A percentile compares a stretch with the other conserved stretches of the same genome.
Conservation (phyloP, 1,140 invertebrate genomes). For the Paralvinella palmiformis region DNA sequence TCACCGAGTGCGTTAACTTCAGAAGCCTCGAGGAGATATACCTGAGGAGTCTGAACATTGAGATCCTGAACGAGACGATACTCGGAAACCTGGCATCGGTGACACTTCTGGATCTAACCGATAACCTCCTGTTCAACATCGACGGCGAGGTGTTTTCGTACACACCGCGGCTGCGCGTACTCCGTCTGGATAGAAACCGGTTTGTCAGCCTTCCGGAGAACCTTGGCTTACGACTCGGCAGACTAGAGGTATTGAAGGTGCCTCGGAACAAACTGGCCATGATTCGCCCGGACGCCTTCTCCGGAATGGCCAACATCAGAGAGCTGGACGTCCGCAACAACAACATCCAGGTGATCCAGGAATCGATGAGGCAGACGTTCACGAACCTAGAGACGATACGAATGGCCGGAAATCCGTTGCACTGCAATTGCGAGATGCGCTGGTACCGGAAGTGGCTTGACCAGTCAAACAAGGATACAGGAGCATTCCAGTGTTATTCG, state of each 20-base stretch:
- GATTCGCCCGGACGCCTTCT: background rate
- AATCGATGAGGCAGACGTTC: background rate
- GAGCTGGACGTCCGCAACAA: background rate
- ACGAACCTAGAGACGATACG: background rate
- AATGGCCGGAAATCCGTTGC: constrained; percentile 5
- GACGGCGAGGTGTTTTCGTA: background rate
- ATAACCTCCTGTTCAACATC: background rate
- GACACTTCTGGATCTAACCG: background rate
- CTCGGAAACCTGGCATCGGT: background rate
- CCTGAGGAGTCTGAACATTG: background rate
- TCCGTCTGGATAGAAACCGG: background rate
- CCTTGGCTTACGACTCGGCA: background rate
- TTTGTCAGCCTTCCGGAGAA: background rate
- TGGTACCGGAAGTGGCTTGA: constrained; percentile 21
- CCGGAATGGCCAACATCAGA: background rate
- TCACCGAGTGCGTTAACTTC: background rate
- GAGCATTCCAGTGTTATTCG: background rate
- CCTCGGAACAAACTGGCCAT: background rate
- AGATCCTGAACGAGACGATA: background rate
- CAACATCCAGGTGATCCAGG: background rate
- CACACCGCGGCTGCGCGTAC: background rate
- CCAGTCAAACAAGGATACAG: background rate
- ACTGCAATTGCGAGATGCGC: constrained; percentile 19
- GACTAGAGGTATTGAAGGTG: background rate
- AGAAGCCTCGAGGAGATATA: background rate